phyloP scores from a whole-genome alignment of 64 coral and sea anemone species.

The Anthopleura sola region DNA sequence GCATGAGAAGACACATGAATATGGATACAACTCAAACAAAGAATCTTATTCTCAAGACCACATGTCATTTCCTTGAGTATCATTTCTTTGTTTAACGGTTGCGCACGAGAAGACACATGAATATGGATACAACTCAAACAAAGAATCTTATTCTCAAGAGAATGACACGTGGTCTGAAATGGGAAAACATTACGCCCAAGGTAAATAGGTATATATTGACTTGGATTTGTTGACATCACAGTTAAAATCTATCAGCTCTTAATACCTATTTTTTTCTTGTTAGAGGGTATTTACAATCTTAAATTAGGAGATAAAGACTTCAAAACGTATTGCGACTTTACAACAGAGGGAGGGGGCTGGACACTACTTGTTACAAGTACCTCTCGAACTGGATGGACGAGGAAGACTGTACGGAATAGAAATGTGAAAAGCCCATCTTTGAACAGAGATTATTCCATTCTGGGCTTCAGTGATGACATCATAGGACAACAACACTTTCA shows the following conservation, averaged over 20 bases:
- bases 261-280: not conserved
- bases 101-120: too few relatives aligned
- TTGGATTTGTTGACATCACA: not conserved
- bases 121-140: too few relatives aligned
- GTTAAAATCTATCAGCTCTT: too few relatives aligned
- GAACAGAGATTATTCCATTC: constrained; percentile 37
- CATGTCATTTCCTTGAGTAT: too few relatives aligned
- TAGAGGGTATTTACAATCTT: constrained; percentile 40
- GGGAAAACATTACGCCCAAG: too few relatives aligned
- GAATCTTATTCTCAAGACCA: too few relatives aligned
- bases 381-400: constrained; percentile 36
- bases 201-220: too few relatives aligned
- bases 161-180: too few relatives aligned
- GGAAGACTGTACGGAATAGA: constrained; percentile 21
- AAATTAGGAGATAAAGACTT: not conserved
- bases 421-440: constrained; percentile 21
- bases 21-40: too few relatives aligned
- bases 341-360: constrained; percentile 47
- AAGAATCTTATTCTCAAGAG: too few relatives aligned
- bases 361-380: constrained; percentile 45
- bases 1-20: too few relatives aligned
- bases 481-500: constrained; percentile 35
- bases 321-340: constrained; percentile 52
- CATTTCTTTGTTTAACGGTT: too few relatives aligned
- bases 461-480: constrained; percentile 28